phyloP scores from a whole-genome alignment of 2,113 vertebrate genomes.

The Rhagologus leucostigma region DNA sequence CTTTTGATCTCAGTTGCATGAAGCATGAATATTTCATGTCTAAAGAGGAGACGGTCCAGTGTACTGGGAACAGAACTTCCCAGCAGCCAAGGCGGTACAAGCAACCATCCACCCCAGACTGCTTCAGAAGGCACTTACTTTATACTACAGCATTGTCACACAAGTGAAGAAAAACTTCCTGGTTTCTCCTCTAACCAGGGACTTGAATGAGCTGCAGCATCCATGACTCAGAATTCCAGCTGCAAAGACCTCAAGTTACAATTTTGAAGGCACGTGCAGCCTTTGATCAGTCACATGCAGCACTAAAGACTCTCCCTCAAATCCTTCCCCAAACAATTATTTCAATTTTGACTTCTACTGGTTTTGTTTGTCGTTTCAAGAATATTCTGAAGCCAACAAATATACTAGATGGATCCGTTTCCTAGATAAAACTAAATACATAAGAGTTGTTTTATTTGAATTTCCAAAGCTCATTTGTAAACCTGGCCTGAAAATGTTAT shows the following conservation, averaged over 20 bases:
- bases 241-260: neutral
- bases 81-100: neutral
- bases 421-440: neutral
- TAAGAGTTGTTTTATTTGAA: neutral
- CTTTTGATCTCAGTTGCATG: neutral
- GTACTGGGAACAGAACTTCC: neutral
- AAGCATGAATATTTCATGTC: neutral
- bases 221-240: neutral
- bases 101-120: neutral
- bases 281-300: neutral
- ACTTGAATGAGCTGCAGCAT: neutral
- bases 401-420: neutral
- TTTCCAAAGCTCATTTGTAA: neutral
- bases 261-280: rapidly evolving
- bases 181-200: neutral
- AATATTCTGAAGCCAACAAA: neutral
- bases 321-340: neutral
- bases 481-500: neutral
- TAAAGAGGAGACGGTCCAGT: neutral
- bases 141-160: neutral
- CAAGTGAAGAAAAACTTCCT: neutral
- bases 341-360: neutral
- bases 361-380: neutral
- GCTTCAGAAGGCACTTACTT: neutral
- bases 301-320: neutral